Conservation (phyloP, 2,113 vertebrate genomes). For the Archilochus colubris region DNA sequence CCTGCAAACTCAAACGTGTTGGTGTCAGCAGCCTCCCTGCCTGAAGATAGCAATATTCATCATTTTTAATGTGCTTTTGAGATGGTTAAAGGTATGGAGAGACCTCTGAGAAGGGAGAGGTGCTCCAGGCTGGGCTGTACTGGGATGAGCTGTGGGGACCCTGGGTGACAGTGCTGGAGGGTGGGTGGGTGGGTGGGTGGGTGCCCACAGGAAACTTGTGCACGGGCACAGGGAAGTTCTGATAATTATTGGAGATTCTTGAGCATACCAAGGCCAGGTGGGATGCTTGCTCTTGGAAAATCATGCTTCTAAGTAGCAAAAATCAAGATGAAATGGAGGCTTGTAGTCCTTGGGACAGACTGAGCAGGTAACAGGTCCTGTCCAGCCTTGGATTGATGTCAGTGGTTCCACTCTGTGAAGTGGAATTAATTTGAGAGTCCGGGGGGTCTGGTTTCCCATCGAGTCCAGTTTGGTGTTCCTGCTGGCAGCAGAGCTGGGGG, state of each 20-base stretch:
- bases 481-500: rapidly evolving
- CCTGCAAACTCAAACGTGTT: not conserved
- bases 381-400: not conserved
- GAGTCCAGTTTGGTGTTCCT: not conserved
- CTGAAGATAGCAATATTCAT: not conserved
- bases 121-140: not conserved
- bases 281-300: not conserved
- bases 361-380: not conserved
- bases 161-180: not conserved
- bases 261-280: not conserved
- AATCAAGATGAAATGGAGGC: not conserved
- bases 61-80: not conserved
- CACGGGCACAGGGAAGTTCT: not conserved
- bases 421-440: not conserved
- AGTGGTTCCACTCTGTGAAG: not conserved
- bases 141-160: no score
- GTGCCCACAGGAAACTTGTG: rapidly evolving
- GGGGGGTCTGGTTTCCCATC: not conserved
- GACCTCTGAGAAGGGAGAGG: not conserved
- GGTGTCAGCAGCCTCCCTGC: not conserved
- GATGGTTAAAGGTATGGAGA: not conserved
- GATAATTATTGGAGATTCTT: not conserved
- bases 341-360: not conserved
- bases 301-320: not conserved
- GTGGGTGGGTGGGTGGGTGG: no score